A percentile compares a stretch with the other conserved stretches of the same genome.
Evolutionary conservation across 2,888 invertebrate genomes (phyloP).

Genomic region (Troilus luridus): DNA sequence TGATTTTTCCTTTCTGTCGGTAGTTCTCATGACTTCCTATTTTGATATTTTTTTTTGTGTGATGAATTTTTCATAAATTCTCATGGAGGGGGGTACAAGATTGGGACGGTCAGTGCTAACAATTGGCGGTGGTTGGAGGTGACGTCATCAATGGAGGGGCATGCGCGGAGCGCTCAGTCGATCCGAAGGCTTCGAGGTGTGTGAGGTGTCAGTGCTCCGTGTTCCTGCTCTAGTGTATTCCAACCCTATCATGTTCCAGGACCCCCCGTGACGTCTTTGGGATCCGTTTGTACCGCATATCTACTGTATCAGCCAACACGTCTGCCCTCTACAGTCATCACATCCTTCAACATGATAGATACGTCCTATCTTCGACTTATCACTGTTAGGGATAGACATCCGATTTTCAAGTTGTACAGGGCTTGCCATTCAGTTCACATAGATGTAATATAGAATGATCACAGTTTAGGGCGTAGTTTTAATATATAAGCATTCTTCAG

Average conservation of each 20-base stretch:
- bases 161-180: constrained; percentile 44
- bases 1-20: no score
- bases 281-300: not conserved
- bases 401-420: not conserved
- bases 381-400: not conserved
- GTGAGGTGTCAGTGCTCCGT: constrained; percentile 38
- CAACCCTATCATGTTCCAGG: not conserved
- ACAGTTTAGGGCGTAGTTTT: constrained; percentile 16
- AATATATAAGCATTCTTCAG: constrained; percentile 19
- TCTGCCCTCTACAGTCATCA: not conserved
- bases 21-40: no score
- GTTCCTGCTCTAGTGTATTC: not conserved
- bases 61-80: not conserved
- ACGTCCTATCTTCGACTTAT: not conserved
- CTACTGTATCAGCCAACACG: not conserved
- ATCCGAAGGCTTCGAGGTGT: constrained; percentile 45
- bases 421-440: not conserved
- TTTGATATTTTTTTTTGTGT: not conserved
- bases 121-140: constrained; percentile 17
- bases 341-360: constrained; percentile 1
- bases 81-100: not conserved
- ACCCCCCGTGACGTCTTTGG: constrained; percentile 38
- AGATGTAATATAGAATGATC: not conserved
- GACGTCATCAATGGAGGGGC: constrained; percentile 40
- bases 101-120: constrained; percentile 37